Base-by-base conservation (phyloP, 2,888 invertebrate species). In the Plutella xylostella region DNA sequence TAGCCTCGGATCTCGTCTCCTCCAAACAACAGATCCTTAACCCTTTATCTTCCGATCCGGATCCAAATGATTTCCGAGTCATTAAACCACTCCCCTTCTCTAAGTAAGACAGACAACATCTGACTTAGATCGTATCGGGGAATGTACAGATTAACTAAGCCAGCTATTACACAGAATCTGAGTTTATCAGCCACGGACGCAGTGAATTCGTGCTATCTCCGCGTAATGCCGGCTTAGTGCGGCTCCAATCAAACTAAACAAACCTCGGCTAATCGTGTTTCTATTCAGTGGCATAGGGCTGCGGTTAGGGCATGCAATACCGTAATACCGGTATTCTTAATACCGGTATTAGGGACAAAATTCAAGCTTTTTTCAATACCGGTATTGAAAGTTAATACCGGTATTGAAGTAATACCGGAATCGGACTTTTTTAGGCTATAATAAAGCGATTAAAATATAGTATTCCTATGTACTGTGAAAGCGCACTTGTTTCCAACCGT, bases 71-170 rank as follows among this genome's bases (percentile, higher is more conserved):
- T 79, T 82, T 82, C 80, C 82, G 68, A 76, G 74, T 77, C 82
- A 83, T 82, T 82, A 80, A 82, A 74, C 69, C 65, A 68, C 72
- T 74, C 72, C 70, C 63, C 62, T 63, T 71, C 65, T 68, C 76
- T 82, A 80, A 83, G 82, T 74, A 75, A 82, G 82, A 82, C 72
- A 80, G 79, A 82, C 82, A 80, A 77, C 82, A 77, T 75, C 76
- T 71, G 73, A 79, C 76, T 78, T 68, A 71, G 79, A 82, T 78
- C 72, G 70, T 77, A 79, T 80, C 80, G 70, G 70, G 64, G 72
- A 75, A 72, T 70, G 69, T 17, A 25, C 37, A 6, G n/a, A 28
- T 28, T 28, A 82, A 72, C 74, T 63, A 68, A 71, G 65, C 68
- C 70, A 63, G 58, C 61, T 65, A 69, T 65, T 66, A 75, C 71